Conservation (phyloP, 2,113 vertebrate genomes). For the Alectura lathami region DNA sequence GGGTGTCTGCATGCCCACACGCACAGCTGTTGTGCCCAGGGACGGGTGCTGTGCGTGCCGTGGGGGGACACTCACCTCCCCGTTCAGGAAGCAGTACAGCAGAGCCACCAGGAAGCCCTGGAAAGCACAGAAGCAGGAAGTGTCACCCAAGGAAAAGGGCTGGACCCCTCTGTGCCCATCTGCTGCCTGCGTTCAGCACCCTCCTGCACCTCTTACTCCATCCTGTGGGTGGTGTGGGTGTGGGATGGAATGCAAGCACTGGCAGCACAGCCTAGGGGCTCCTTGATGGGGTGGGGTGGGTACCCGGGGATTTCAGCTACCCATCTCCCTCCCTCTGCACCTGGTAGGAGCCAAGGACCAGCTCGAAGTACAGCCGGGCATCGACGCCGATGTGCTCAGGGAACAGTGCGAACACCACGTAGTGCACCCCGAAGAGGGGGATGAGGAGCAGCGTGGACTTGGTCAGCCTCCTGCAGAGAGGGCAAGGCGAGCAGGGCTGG, state of each 20-base stretch:
- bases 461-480: conserved; percentile 56
- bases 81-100: conserved; percentile 72
- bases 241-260: not conserved
- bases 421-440: conserved; percentile 71
- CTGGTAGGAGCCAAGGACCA: conserved; percentile 72
- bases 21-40: not conserved
- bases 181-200: not conserved
- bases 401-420: conserved; percentile 59
- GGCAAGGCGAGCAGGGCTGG: not conserved
- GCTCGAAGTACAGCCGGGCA: conserved; percentile 58
- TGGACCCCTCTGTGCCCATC: not conserved
- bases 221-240: rapidly evolving
- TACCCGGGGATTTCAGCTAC: not conserved
- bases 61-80: conserved; percentile 56
- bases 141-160: not conserved
- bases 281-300: not conserved
- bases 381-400: conserved; percentile 29
- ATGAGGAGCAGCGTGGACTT: conserved; percentile 74
- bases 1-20: not conserved
- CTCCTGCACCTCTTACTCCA: not conserved
- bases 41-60: not conserved
- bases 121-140: not conserved
- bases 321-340: not conserved
- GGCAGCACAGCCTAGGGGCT: not conserved
- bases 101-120: conserved; percentile 74